phyloP scores from a whole-genome alignment of 1,140 invertebrate genomes.

The Ceratosolen solmsi region DNA sequence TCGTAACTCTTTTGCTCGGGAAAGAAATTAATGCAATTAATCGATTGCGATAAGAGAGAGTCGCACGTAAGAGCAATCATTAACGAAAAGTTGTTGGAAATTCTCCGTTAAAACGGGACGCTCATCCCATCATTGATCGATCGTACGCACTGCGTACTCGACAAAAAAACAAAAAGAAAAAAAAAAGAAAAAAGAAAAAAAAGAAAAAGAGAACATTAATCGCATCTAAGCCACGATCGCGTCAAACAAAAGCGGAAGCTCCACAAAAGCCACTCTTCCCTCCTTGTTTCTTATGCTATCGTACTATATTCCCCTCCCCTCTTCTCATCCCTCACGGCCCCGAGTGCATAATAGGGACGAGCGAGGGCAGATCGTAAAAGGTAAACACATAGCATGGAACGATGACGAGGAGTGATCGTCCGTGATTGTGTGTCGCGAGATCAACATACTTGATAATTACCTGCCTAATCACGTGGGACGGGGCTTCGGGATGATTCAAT shows the following conservation, averaged over 20 bases:
- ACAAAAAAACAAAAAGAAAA: too few relatives aligned
- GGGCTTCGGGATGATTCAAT: conserved; percentile 11
- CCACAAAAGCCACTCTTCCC: neutral
- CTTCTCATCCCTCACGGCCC: neutral
- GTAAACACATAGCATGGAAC: conserved; percentile 20
- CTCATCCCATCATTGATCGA: too few relatives aligned
- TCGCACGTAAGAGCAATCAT: too few relatives aligned
- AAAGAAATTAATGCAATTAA: too few relatives aligned
- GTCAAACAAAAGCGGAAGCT: neutral
- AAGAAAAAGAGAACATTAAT: neutral
- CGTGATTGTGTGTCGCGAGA: conserved; percentile 30
- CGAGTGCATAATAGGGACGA: neutral
- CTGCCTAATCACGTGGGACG: conserved; percentile 27
- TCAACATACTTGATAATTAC: conserved; percentile 46
- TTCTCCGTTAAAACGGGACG: too few relatives aligned
- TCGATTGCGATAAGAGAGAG: too few relatives aligned
- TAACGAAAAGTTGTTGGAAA: too few relatives aligned
- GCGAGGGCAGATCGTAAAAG: neutral
- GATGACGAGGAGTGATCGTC: neutral
- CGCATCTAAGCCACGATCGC: too few relatives aligned
- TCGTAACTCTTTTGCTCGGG: too few relatives aligned
- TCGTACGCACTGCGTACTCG: too few relatives aligned
- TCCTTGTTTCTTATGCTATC: neutral
- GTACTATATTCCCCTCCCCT: neutral
- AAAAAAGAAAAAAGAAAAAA: too few relatives aligned